Evolutionary conservation across 2,888 invertebrate species (phyloP).

Genomic region (Parelbella ahira): DNA sequence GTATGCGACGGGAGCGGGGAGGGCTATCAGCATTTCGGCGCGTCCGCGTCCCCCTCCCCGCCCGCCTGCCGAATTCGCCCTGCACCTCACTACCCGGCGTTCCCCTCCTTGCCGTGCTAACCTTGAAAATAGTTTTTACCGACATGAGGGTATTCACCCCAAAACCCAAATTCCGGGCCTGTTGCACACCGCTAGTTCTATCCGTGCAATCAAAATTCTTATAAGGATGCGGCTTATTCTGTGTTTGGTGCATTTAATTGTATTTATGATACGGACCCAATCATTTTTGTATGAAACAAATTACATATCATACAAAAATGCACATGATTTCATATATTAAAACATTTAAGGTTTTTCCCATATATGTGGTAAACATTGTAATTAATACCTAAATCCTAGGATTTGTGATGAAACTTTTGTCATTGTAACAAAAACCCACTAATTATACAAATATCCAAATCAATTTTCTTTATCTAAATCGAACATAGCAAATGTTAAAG

Average conservation of each 20-base stretch:
- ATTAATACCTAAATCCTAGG: too few species aligned
- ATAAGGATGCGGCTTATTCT: slow-evolving; percentile 43
- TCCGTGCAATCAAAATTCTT: slow-evolving; percentile 45
- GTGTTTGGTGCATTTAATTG: slow-evolving; percentile 12
- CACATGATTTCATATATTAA: too few species aligned
- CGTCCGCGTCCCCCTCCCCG: slow-evolving; percentile 51
- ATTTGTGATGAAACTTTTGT: too few species aligned
- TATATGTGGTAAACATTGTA: too few species aligned
- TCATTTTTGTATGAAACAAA: background rate
- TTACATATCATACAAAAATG: too few species aligned
- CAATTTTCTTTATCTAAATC: too few species aligned
- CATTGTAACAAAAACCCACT: too few species aligned
- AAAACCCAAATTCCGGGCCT: slow-evolving; percentile 72
- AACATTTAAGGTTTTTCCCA: too few species aligned
- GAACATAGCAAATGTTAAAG: too few species aligned
- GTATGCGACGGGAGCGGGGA: slow-evolving; percentile 44
- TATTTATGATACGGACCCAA: background rate
- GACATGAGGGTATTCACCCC: slow-evolving; percentile 79
- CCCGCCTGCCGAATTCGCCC: slow-evolving; percentile 72
- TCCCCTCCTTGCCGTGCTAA: slow-evolving; percentile 73
- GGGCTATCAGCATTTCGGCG: slow-evolving; percentile 78
- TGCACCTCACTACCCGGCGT: slow-evolving; percentile 56
- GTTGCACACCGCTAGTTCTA: slow-evolving; percentile 62
- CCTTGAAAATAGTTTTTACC: slow-evolving; percentile 81
- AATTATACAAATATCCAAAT: too few species aligned